These are phyloP conservation scores for Crocallis elinguaria DNA, from an alignment of 2,888 invertebrate species.

Conservation along the genomic window DNA sequence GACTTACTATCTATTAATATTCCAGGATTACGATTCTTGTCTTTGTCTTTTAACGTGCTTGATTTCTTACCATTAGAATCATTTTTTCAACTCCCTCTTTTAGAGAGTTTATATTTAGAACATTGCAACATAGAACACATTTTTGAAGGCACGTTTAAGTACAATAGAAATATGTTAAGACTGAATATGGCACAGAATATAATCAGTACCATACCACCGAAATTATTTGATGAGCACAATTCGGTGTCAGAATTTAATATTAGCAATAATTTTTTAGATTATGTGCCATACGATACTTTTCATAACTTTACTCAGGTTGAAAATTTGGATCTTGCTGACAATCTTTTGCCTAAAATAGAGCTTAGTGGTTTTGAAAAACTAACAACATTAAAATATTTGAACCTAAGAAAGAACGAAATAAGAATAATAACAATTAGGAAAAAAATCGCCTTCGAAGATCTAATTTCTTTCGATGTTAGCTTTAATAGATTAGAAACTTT, in stretches of 20 bases:
- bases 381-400: slow-evolving; percentile 67
- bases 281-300: slow-evolving; percentile 91
- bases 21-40: slow-evolving; percentile 89
- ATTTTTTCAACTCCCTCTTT: slow-evolving; percentile 90
- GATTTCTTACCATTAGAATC: slow-evolving; percentile 88
- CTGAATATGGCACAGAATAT: slow-evolving; percentile 90
- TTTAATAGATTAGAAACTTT: slow-evolving; percentile 68
- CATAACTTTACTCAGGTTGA: slow-evolving; percentile 90
- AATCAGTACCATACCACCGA: slow-evolving; percentile 86
- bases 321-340: slow-evolving; percentile 88
- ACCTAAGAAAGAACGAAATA: slow-evolving; percentile 75
- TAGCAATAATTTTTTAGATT: slow-evolving; percentile 89
- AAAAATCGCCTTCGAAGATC: slow-evolving; percentile 64
- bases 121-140: slow-evolving; percentile 88
- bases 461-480: slow-evolving; percentile 71
- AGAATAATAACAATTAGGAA: slow-evolving; percentile 64
- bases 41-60: slow-evolving; percentile 91
- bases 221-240: slow-evolving; percentile 88
- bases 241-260: slow-evolving; percentile 90
- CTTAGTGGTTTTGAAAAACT: slow-evolving; percentile 82
- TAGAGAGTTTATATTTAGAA: slow-evolving; percentile 89
- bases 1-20: slow-evolving; percentile 90
- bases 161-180: slow-evolving; percentile 90
- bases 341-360: slow-evolving; percentile 89
- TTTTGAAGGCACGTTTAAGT: slow-evolving; percentile 88